Evolutionary conservation across 1,140 invertebrate species (phyloP).

Genomic region (Aphelenchoides besseyi): DNA sequence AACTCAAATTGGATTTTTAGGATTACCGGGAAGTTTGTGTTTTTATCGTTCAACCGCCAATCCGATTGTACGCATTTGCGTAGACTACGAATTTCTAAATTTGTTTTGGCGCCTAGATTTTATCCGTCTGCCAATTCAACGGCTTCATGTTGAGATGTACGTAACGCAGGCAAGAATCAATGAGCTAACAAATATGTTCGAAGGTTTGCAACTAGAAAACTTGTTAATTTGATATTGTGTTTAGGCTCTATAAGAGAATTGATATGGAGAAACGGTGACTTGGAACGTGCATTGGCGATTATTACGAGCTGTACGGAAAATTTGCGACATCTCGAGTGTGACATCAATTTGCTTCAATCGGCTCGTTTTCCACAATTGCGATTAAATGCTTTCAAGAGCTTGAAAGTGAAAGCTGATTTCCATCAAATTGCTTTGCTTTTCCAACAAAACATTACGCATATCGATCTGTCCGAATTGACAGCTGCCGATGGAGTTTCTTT

Average conservation of each 20-base stretch:
- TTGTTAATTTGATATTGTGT: not conserved
- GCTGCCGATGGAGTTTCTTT: constrained; percentile 5
- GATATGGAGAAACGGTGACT: constrained; percentile 2
- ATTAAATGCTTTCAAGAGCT: not conserved
- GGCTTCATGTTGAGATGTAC: not conserved
- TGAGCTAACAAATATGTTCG: not conserved
- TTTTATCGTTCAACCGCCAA: not conserved
- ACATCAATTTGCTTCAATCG: not conserved
- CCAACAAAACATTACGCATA: not conserved
- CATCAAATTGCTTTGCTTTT: constrained; percentile 1
- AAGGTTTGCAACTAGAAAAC: not conserved
- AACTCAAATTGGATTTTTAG: not conserved
- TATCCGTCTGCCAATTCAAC: not conserved
- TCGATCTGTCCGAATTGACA: constrained; percentile 4
- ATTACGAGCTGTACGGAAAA: not conserved
- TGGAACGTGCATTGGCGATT: not conserved
- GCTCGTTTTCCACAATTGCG: not conserved
- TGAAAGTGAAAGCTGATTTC: constrained; percentile 5
- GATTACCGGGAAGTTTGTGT: not conserved
- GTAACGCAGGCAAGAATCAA: not conserved
- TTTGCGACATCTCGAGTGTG: not conserved
- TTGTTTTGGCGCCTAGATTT: constrained; percentile 5
- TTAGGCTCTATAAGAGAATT: not conserved
- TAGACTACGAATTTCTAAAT: constrained; percentile 2
- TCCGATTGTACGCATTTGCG: not conserved